A percentile compares a stretch with the other conserved stretches of the same genome.
Evolutionary conservation across 2,797 vertebrate genomes (phyloP).

Genomic region (Manis pentadactyla): DNA sequence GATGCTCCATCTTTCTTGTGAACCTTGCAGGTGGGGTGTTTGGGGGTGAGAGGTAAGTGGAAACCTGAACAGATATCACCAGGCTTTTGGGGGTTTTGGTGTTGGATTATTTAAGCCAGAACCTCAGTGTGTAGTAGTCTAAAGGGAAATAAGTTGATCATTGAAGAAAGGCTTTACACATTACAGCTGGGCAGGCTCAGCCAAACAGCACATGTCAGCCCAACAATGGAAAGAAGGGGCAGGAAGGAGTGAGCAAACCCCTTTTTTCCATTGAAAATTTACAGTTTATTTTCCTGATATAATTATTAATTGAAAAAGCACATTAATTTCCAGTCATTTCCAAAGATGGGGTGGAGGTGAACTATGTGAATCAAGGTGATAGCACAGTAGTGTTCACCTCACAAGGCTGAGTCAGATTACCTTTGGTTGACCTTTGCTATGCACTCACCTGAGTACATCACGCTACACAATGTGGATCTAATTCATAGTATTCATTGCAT

Average conservation of each 20-base stretch:
- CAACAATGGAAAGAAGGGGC: background rate
- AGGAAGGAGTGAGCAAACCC: background rate
- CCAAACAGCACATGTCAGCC: background rate
- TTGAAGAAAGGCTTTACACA: background rate
- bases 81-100: background rate
- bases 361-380: background rate
- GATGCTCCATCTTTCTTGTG: fast-evolving
- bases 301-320: background rate
- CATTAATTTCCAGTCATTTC: background rate
- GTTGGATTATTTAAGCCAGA: background rate
- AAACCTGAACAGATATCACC: background rate
- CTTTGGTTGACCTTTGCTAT: background rate
- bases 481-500: fast-evolving
- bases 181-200: background rate
- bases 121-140: background rate
- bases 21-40: background rate
- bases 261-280: background rate
- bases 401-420: background rate
- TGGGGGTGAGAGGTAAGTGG: background rate
- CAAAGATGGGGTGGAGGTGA: background rate
- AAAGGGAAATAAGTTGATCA: background rate
- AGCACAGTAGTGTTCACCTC: background rate
- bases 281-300: background rate
- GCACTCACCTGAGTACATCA: fast-evolving
- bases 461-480: fast-evolving